A percentile compares a stretch with the other conserved stretches of the same genome.
Evolutionary conservation across 2,888 invertebrate species (phyloP).

Genomic region (Labia minor): DNA sequence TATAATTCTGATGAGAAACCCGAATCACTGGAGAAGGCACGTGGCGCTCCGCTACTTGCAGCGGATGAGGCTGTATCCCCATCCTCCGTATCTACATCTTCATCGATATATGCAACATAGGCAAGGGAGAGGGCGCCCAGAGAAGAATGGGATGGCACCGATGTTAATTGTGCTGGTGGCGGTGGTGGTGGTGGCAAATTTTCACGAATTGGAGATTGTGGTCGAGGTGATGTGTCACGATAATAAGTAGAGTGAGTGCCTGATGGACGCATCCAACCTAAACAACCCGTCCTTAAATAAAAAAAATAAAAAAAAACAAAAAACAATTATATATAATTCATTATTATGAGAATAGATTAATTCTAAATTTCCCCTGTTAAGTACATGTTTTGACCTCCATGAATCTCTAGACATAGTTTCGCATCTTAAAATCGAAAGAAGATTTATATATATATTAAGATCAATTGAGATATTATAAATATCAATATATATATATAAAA

Average conservation of each 20-base stretch:
- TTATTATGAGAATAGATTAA: no score
- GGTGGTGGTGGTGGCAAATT: neutral
- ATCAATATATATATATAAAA: no score
- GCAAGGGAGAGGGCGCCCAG: neutral
- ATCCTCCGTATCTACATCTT: neutral
- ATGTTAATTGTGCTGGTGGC: neutral
- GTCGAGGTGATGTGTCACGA: neutral
- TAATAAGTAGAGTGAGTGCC: neutral
- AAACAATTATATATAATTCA: no score
- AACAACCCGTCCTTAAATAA: neutral
- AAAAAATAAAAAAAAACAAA: neutral
- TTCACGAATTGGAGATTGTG: neutral
- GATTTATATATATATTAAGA: no score
- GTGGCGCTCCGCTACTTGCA: slow-evolving; percentile 34
- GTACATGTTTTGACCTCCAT: no score
- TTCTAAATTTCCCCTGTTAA: no score
- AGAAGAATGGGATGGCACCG: neutral
- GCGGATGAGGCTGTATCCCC: slow-evolving; percentile 20
- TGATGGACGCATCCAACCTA: neutral
- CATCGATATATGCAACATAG: neutral
- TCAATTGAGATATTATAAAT: no score
- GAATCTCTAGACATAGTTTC: no score
- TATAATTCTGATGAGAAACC: slow-evolving; percentile 43
- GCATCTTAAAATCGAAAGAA: no score
- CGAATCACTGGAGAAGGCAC: slow-evolving; percentile 40